These are phyloP conservation scores for Brachionus manjavacas DNA, from an alignment of 1,140 invertebrate genomes.

Conservation along the genomic window DNA sequence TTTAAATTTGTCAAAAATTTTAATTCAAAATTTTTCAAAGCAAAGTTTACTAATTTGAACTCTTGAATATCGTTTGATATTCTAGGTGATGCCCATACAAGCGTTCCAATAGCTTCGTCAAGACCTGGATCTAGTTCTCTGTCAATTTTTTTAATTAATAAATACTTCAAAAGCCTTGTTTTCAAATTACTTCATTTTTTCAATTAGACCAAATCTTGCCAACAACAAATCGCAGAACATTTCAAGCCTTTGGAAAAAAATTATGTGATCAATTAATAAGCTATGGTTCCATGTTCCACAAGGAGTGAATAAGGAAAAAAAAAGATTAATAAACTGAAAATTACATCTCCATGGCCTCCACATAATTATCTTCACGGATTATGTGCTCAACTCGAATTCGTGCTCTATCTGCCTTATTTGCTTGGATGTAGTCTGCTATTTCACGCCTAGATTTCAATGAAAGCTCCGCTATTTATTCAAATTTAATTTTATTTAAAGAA, in stretches of 20 bases:
- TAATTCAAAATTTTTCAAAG: conserved; percentile 46
- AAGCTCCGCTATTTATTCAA: conserved; percentile 66
- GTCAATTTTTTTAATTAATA: conserved; percentile 42
- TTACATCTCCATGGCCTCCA: conserved; percentile 92
- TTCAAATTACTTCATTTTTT: conserved; percentile 82
- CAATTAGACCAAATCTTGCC: conserved; percentile 89
- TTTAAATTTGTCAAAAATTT: background rate
- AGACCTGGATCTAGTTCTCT: conserved; percentile 87
- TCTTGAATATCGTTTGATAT: conserved; percentile 58
- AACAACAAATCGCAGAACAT: conserved; percentile 98
- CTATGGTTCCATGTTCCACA: too few species aligned
- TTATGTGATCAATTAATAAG: too few species aligned
- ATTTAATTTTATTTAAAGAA: background rate
- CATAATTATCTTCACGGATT: conserved; percentile 95
- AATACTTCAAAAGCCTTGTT: background rate
- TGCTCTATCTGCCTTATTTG: conserved; percentile 77
- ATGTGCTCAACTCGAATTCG: conserved; percentile 96
- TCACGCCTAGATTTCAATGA: conserved; percentile 90
- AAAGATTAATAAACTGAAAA: too few species aligned
- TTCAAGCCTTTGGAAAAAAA: conserved; percentile 64
- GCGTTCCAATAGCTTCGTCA: conserved; percentile 85
- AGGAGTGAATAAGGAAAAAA: too few species aligned
- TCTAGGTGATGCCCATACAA: conserved; percentile 92
- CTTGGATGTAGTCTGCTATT: conserved; percentile 86
- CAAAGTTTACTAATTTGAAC: conserved; percentile 67